These are phyloP conservation scores for Vicugna pacos DNA, from an alignment of 2,113 vertebrate genomes.

Conservation along the genomic window DNA sequence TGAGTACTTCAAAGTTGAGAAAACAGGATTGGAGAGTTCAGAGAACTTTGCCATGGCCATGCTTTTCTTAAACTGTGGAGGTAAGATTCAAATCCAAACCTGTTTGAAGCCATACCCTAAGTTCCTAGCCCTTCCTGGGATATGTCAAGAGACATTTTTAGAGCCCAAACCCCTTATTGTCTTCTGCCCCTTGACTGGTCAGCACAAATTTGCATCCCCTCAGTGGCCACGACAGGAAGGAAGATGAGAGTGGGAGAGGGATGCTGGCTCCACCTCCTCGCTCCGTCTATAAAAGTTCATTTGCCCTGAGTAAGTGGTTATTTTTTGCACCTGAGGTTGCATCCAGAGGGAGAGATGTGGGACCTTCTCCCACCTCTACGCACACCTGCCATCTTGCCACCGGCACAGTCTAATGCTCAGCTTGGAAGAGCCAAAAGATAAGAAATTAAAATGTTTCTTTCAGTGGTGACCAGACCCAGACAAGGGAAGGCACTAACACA, in stretches of 20 bases:
- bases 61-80: not conserved
- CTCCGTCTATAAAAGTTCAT: not conserved
- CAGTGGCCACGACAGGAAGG: not conserved
- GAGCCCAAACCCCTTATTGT: not conserved
- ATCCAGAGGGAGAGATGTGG: not conserved
- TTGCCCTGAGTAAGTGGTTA: not conserved
- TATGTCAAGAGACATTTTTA: not conserved
- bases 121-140: not conserved
- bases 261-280: not conserved
- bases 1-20: not conserved
- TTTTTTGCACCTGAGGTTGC: not conserved
- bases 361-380: not conserved
- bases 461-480: not conserved
- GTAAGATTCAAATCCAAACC: not conserved
- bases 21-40: not conserved
- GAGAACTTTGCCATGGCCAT: not conserved
- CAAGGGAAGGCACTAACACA: not conserved
- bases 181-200: not conserved
- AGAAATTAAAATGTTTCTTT: conserved; percentile 31
- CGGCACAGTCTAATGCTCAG: not conserved
- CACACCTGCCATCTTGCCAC: not conserved
- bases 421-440: not conserved
- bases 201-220: not conserved
- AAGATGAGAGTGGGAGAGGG: not conserved
- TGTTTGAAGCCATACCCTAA: not conserved